Base-by-base conservation (phyloP, 2,888 invertebrate genomes). In the Amiota mariae region DNA sequence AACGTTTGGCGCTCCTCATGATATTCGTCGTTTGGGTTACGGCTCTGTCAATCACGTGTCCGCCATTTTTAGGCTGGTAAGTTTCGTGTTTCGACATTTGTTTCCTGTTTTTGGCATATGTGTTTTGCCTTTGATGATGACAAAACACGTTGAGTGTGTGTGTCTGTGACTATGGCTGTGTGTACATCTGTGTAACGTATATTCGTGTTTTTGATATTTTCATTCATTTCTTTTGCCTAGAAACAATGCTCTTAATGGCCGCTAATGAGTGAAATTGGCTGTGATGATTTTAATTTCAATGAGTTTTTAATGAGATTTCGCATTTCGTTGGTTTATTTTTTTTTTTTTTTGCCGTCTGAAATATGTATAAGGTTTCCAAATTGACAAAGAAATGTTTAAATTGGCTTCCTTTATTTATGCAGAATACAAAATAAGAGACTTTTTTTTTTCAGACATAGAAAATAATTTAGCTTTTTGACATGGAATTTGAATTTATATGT, bases 1-100 rank as follows among this genome's bases (percentile, higher is more conserved):
- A 95, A 90, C 92, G 96, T 78, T 90, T 96, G 77, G 97, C 97
- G 0, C 92, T 96, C 68, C 91, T 95, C n/a, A 96, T 98, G 94
- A 96, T 98, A 78, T 92, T 96, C 70, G 93, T 94, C 67, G 98
- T 98, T 0, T 98, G 98, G 98, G 91, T 96, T 15, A 92, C 96
- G 46, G 97, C 98, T 9, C 94, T 96, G 59, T 92, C 96, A 57
- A 98, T 98, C 78, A 98, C 98, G 24, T 96, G 97, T 81, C 98
- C 98, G 1, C 97, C 98, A 0, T 94, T 98, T 91, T 93, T 98
- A 82, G 97, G 97, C 84, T 97, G 97, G 96, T 95, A 89, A 92
- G 93, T 85, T 68, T n/a, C 67, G 9, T 66, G 9, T 48, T 66
- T 18, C 59, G n/a, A 10, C n/a, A 54, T 54, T 2, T 24, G 13